Percentiles rank a stretch among this genome's conserved stretches.
Conservation (phyloP, 1,140 invertebrate genomes). For the Lutraria rhynchaena region DNA sequence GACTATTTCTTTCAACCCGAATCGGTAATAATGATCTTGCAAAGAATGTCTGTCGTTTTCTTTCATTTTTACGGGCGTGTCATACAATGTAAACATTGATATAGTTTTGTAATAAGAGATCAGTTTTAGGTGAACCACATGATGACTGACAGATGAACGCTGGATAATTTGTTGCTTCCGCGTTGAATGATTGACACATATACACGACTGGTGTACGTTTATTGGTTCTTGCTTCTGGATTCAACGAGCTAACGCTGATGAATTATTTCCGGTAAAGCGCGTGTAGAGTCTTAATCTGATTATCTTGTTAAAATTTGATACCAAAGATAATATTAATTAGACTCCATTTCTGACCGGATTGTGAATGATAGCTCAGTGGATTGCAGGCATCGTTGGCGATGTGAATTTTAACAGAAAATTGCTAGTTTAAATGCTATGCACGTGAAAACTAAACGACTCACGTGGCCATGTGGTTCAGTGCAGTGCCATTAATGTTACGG, state of each 20-base stretch:
- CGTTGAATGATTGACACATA: conserved; percentile 26
- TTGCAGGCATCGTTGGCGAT: not conserved
- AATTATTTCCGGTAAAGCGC: conserved; percentile 35
- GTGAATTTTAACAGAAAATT: not conserved
- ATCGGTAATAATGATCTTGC: no score
- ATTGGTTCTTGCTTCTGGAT: not conserved
- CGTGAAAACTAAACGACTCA: not conserved
- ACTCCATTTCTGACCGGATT: conserved; percentile 7
- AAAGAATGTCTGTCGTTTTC: no score
- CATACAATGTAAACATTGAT: conserved; percentile 7
- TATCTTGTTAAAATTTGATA: conserved; percentile 12
- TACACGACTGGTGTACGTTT: conserved; percentile 14
- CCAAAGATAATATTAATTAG: conserved; percentile 2
- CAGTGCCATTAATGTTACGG: conserved; percentile 20
- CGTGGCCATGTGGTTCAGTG: not conserved
- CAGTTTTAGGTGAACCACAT: not conserved
- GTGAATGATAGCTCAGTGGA: not conserved
- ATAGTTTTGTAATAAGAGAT: conserved; percentile 25
- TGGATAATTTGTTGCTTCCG: conserved; percentile 17
- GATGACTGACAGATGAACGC: conserved; percentile 10
- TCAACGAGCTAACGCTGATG: conserved; percentile 16
- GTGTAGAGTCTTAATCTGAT: conserved; percentile 26
- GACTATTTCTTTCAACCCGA: no score
- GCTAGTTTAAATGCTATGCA: not conserved
- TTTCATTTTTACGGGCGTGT: not conserved